Evolutionary conservation across 2,113 vertebrate genomes (phyloP), one percentile per base, ranked within the genome.

Genomic region (Empidonax alnorum): DNA sequence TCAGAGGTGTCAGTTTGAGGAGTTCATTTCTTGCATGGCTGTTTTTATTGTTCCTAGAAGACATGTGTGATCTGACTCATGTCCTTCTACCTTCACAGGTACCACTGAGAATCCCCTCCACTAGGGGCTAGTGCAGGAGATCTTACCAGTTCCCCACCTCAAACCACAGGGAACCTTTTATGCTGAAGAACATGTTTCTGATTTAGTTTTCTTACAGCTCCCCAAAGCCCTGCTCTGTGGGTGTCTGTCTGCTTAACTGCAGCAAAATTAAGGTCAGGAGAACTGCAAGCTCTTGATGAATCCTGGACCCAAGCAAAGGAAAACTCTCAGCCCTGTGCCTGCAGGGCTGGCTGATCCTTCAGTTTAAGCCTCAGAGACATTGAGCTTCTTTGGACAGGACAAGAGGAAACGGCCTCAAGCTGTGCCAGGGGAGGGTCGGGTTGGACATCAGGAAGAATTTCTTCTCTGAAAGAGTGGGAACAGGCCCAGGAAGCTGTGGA

Each of bases 351-450:
- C 10, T 61, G 37, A 9, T 12, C 35, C 66, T 71, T 55, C 61
- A 37, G 28, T 37, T 27, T 46, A 25, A 79, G 23, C 56, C 22
- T 31, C 0, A 0, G 46, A 53, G 16, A 3, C 2, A 1, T 12
- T 31, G 28, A 82, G 10, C 2, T 8, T 53, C 5, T 5, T 67
- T 17, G 9, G 12, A 41, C 46, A 68, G 53, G 6, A 67, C 4
- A 18, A 25, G 46, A 82, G 20, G 23, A 46, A 68, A 61, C 0
- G 0, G 28, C 46, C 53, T 41, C n/a, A 14, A 2, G 24, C 16
- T 30, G 39, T 7, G 8, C 39, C 62, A 68, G 20, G 13, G 10
- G 39, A 75, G 28, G 30, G 20, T 53, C 53, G 18, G 24, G 6
- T 2, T 52, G n/a, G 28, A 27, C 24, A n/a, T 11, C 33, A 68